Evolutionary conservation across 2,797 vertebrate species (phyloP).

Genomic region (Melanotaenia pygmaea): DNA sequence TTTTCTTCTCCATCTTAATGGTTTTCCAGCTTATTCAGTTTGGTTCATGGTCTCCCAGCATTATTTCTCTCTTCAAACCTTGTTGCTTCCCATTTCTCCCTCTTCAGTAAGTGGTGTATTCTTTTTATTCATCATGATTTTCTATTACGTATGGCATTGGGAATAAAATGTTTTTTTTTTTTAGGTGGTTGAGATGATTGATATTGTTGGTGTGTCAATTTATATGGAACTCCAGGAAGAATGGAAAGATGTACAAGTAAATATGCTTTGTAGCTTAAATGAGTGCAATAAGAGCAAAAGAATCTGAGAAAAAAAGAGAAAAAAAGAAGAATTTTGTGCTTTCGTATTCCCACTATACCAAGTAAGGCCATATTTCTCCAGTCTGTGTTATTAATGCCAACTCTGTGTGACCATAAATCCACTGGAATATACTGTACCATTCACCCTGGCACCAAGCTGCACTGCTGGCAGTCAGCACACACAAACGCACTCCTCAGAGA

Average conservation of each 20-base stretch:
- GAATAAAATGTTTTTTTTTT: constrained; percentile 28
- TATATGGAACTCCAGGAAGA: not conserved
- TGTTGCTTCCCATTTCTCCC: constrained; percentile 14
- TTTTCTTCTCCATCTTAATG: constrained; percentile 20
- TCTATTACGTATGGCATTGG: constrained; percentile 50
- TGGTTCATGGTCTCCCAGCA: constrained; percentile 22
- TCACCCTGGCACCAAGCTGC: constrained; percentile 41
- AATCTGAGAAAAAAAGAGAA: not conserved
- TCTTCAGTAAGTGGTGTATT: constrained; percentile 20
- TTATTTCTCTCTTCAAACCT: constrained; percentile 17
- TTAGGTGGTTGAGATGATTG: constrained; percentile 27
- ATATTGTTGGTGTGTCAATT: constrained; percentile 19
- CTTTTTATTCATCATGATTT: constrained; percentile 23
- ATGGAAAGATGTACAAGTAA: not conserved
- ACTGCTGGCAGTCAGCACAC: constrained; percentile 37
- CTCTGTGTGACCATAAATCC: constrained; percentile 57
- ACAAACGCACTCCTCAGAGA: constrained; percentile 22
- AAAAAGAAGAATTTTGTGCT: constrained; percentile 20
- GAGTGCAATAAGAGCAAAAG: constrained; percentile 8
- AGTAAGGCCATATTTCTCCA: constrained; percentile 35
- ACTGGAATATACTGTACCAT: constrained; percentile 41
- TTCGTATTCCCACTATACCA: constrained; percentile 11
- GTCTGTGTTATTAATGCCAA: constrained; percentile 53
- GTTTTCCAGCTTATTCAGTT: constrained; percentile 28
- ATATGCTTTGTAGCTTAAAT: not conserved